phyloP scores from a whole-genome alignment of 2,888 invertebrate genomes.

The Sarcophaga variegata region DNA sequence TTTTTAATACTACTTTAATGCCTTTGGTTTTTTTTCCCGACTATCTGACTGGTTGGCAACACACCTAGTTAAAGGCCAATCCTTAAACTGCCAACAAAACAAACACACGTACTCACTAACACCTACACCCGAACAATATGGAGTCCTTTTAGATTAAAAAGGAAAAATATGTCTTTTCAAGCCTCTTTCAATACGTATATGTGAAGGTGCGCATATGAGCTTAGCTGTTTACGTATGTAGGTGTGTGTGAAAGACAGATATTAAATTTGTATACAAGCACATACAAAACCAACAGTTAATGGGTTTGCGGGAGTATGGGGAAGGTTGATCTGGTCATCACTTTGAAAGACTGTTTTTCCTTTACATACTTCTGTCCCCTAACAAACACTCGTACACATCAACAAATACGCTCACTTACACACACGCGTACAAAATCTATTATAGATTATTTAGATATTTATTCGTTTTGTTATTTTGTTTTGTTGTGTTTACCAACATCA shows the following conservation, averaged over 20 bases:
- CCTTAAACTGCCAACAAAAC: conserved; percentile 69
- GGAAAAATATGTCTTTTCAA: conserved; percentile 14
- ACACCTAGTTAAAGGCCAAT: conserved; percentile 71
- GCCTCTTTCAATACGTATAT: conserved; percentile 17
- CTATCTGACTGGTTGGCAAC: conserved; percentile 57
- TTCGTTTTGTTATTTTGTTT: conserved; percentile 13
- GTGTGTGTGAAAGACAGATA: not conserved
- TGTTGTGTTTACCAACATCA: conserved; percentile 43
- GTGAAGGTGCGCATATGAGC: not conserved
- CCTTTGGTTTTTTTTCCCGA: conserved; percentile 38
- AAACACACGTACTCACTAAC: conserved; percentile 27
- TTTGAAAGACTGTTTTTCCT: conserved; percentile 23
- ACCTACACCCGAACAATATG: conserved; percentile 11
- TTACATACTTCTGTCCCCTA: conserved; percentile 7
- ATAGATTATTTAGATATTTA: conserved; percentile 14
- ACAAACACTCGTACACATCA: not conserved
- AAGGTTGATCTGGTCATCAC: conserved; percentile 51
- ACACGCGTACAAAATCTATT: not conserved
- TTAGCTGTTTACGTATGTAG: not conserved
- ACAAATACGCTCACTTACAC: not conserved
- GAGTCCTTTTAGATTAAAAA: conserved; percentile 22
- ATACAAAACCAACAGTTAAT: not conserved
- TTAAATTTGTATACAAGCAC: not conserved
- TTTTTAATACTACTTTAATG: conserved; percentile 48
- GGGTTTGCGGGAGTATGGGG: not conserved